Evolutionary conservation across 2,797 vertebrate species (phyloP).

Genomic region (Bryconaethiops microstoma): DNA sequence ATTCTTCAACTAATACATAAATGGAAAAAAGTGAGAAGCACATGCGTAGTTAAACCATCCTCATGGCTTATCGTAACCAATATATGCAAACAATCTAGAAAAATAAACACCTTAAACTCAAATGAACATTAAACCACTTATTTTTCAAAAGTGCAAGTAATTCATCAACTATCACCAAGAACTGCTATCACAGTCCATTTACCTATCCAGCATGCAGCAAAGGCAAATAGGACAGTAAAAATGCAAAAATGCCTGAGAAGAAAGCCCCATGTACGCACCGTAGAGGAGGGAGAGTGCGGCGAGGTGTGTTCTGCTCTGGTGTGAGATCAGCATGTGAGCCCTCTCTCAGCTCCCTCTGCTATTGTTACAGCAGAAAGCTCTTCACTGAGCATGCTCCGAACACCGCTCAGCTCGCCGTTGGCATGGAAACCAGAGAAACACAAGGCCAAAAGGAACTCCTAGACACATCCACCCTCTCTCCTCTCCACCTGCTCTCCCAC

Average conservation of each 20-base stretch:
- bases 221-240: conserved; percentile 29
- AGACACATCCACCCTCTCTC: conserved; percentile 52
- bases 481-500: conserved; percentile 50
- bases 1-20: not conserved
- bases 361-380: conserved; percentile 75
- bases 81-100: conserved; percentile 6
- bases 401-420: conserved; percentile 71
- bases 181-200: conserved; percentile 23
- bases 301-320: conserved; percentile 57
- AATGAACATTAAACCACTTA: conserved; percentile 10
- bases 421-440: conserved; percentile 78
- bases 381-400: conserved; percentile 80
- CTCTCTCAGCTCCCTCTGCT: conserved; percentile 77
- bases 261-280: conserved; percentile 31
- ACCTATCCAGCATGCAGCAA: conserved; percentile 35
- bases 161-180: conserved; percentile 18
- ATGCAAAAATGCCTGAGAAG: conserved; percentile 20
- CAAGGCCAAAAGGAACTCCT: conserved; percentile 60
- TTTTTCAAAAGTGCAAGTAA: conserved; percentile 32
- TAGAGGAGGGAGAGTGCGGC: conserved; percentile 23
- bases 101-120: conserved; percentile 3
- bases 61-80: not conserved
- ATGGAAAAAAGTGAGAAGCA: not conserved
- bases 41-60: not conserved
- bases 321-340: conserved; percentile 67